Evolutionary conservation across 1,140 invertebrate genomes (phyloP).

Genomic region (Drosophila truncata): DNA sequence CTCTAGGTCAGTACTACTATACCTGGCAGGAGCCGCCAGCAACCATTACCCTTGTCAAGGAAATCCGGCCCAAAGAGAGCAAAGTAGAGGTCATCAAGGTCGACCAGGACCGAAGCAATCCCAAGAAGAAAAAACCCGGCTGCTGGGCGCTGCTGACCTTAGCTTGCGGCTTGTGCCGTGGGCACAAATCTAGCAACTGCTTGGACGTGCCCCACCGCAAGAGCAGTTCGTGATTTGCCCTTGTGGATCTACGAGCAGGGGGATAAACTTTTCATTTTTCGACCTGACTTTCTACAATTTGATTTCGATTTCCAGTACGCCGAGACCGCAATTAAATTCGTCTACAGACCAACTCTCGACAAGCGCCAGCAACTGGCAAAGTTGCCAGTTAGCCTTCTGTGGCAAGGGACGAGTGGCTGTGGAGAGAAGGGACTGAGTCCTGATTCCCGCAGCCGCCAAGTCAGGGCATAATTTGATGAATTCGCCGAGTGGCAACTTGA

Average conservation of each 20-base stretch:
- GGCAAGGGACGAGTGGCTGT: slow-evolving; percentile 23
- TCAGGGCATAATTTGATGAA: slow-evolving; percentile 60
- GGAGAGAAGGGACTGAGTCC: background rate
- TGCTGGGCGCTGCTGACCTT: slow-evolving; percentile 41
- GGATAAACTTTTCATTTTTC: slow-evolving; percentile 23
- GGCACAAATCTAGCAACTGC: slow-evolving; percentile 21
- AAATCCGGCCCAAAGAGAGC: background rate
- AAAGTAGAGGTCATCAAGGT: background rate
- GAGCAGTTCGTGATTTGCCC: slow-evolving; percentile 30
- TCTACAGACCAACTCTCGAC: slow-evolving; percentile 26
- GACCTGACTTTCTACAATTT: slow-evolving; percentile 25
- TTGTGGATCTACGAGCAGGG: background rate
- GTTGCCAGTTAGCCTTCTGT: slow-evolving; percentile 15
- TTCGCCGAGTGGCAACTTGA: slow-evolving; percentile 55
- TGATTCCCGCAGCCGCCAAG: slow-evolving; percentile 14
- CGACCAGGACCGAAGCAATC: background rate
- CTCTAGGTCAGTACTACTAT: slow-evolving; percentile 1
- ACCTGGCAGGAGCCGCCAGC: background rate
- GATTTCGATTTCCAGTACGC: slow-evolving; percentile 36
- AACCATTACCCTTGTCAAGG: background rate
- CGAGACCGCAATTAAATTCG: slow-evolving; percentile 52
- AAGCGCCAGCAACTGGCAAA: slow-evolving; percentile 35
- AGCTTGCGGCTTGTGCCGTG: slow-evolving; percentile 13
- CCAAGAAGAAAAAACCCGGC: background rate
- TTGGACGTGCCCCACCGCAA: slow-evolving; percentile 2